Evolutionary conservation across 1,140 invertebrate species (phyloP), one percentile per base, ranked within the genome.

Genomic region (Drosophila baimaii): DNA sequence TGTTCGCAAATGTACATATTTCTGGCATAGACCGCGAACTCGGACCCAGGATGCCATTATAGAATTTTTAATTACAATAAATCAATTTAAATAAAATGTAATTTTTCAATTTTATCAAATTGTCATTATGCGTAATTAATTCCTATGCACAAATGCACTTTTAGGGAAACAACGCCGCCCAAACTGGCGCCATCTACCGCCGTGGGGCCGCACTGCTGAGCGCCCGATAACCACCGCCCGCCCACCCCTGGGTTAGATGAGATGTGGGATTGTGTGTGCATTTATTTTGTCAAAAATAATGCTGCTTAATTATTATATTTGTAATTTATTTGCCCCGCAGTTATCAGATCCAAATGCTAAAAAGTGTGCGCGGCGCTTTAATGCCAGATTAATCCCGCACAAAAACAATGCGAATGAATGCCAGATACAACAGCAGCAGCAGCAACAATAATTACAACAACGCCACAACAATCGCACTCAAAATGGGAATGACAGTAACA

Each of bases 81-180:
- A 89, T 89, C 85, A 85, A 90, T 85, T 81, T 73, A 76, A 85
- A 79, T 89, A 85, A 89, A 90, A 85, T 90, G 85, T 85, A 89
- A 89, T 89, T 89, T 89, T 90, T 89, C 85, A 89, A 90, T 89
- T 89, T 89, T 89, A 89, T 89, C 85, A 89, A 89, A 89, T 89
- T 89, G 85, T 89, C 85, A 89, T 89, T 90, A 89, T 90, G 85
- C 85, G 85, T 90, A 89, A 89, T 89, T 89, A 89, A 89, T 89
- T 89, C 85, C 84, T 88, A 89, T 88, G 84, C 84, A 89, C 84
- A 88, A 88, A 88, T 89, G 85, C 77, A 71, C 51, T 89, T 89
- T 80, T 75, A 63, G 71, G 58, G 62, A 47, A 31, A 23, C 72
- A 51, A 5, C 51, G 31, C 49, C 57, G 59, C 29, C 66, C 35